phyloP scores from a whole-genome alignment of 2,888 invertebrate genomes.

The Scaptodrosophila latifasciaeformis region DNA sequence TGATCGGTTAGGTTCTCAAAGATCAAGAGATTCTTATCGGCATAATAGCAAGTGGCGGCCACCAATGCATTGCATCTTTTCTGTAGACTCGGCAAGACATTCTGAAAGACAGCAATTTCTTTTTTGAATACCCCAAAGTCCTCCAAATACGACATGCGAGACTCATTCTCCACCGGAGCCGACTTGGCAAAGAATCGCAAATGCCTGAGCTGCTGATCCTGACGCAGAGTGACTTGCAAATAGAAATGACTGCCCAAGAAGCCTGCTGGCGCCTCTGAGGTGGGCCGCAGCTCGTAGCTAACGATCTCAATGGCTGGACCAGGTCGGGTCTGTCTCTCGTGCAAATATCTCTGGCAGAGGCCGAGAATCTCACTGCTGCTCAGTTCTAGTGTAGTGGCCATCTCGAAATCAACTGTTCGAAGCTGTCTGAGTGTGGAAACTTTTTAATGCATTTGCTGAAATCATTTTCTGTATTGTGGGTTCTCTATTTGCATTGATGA shows the following conservation, averaged over 20 bases:
- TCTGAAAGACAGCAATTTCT: slow-evolving; percentile 75
- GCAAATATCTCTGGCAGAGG: slow-evolving; percentile 52
- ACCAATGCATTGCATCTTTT: slow-evolving; percentile 48
- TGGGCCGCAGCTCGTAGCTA: slow-evolving; percentile 51
- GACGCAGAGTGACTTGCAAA: slow-evolving; percentile 54
- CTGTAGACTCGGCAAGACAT: slow-evolving; percentile 74
- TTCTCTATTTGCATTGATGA: too few species aligned
- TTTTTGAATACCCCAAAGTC: slow-evolving; percentile 76
- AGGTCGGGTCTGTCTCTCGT: slow-evolving; percentile 27
- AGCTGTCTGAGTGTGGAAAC: too few species aligned
- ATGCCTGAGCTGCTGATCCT: slow-evolving; percentile 37
- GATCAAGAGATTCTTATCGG: slow-evolving; percentile 72
- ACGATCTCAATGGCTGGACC: slow-evolving; percentile 45
- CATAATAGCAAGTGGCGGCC: slow-evolving; percentile 74
- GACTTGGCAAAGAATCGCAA: slow-evolving; percentile 78
- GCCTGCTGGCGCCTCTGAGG: slow-evolving; percentile 65
- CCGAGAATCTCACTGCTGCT: slow-evolving; percentile 49
- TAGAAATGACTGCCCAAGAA: slow-evolving; percentile 70
- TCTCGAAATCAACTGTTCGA: slow-evolving; percentile 31
- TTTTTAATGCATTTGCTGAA: too few species aligned
- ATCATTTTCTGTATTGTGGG: too few species aligned
- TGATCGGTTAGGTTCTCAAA: slow-evolving; percentile 75
- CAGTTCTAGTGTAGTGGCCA: slow-evolving; percentile 50
- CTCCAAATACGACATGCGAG: slow-evolving; percentile 76
- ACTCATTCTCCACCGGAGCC: slow-evolving; percentile 76